Percentiles rank a stretch among this genome's conserved stretches.
Evolutionary conservation across 1,140 invertebrate species (phyloP).

Genomic region (Homarus americanus): DNA sequence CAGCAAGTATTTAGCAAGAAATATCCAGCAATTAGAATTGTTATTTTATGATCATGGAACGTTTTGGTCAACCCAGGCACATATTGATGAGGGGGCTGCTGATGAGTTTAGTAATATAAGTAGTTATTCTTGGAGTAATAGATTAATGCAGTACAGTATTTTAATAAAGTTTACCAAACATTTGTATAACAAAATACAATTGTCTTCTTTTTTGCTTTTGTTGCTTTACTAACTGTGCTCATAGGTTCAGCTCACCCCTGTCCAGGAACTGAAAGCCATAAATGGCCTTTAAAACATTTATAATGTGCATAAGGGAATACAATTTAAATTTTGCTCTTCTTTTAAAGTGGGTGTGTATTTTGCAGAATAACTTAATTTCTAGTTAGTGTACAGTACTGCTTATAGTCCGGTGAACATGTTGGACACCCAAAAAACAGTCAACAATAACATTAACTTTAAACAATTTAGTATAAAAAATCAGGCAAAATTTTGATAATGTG

Average conservation of each 20-base stretch:
- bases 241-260: not conserved
- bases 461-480: not conserved
- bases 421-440: not conserved
- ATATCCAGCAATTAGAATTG: not conserved
- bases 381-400: not conserved
- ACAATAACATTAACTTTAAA: not conserved
- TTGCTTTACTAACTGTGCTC: not conserved
- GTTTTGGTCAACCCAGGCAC: slow-evolving; percentile 1
- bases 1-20: not conserved
- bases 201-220: no score
- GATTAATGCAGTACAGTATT: not conserved
- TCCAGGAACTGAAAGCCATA: not conserved
- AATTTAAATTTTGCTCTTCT: not conserved
- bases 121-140: not conserved
- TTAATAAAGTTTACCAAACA: not conserved
- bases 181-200: not conserved
- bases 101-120: not conserved
- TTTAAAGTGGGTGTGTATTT: not conserved
- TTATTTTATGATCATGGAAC: not conserved
- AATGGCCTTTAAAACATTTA: not conserved
- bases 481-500: slow-evolving; percentile 2
- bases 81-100: slow-evolving; percentile 13
- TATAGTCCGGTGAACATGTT: not conserved
- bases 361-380: not conserved
- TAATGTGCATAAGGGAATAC: not conserved